These are phyloP conservation scores for Zoanthus solanderi DNA, from an alignment of 92 coral and sea anemone species.

Conservation along the genomic window DNA sequence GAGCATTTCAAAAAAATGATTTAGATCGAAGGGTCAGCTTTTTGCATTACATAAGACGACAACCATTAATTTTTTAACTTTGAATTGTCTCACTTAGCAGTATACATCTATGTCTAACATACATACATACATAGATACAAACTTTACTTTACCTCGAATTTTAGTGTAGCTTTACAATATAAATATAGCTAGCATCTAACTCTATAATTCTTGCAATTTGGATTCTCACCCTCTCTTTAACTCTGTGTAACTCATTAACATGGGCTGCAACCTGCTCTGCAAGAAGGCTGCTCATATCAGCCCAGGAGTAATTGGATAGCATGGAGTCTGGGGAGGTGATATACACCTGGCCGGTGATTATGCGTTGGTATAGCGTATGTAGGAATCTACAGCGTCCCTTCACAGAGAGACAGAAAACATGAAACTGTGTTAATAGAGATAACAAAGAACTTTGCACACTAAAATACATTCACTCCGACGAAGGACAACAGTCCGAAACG, in stretches of 20 bases:
- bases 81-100: no score
- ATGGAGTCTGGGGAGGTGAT: conserved; percentile 84
- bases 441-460: no score
- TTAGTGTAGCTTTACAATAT: no score
- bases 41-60: no score
- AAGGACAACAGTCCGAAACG: no score
- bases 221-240: conserved; percentile 82
- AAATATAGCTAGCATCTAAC: not conserved
- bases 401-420: not conserved
- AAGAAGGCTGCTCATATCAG: conserved; percentile 93
- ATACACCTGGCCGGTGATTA: conserved; percentile 93
- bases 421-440: not conserved
- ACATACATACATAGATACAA: no score
- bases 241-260: conserved; percentile 82
- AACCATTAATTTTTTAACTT: no score
- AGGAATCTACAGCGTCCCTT: conserved; percentile 90
- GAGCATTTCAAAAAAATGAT: no score
- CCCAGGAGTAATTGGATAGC: conserved; percentile 84
- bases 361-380: conserved; percentile 95
- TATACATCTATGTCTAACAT: no score
- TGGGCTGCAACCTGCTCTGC: conserved; percentile 91
- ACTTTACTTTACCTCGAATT: no score
- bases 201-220: conserved; percentile 25
- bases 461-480: no score
- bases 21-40: no score